phyloP scores from a whole-genome alignment of 1,140 invertebrate genomes.

The Globodera rostochiensis region DNA sequence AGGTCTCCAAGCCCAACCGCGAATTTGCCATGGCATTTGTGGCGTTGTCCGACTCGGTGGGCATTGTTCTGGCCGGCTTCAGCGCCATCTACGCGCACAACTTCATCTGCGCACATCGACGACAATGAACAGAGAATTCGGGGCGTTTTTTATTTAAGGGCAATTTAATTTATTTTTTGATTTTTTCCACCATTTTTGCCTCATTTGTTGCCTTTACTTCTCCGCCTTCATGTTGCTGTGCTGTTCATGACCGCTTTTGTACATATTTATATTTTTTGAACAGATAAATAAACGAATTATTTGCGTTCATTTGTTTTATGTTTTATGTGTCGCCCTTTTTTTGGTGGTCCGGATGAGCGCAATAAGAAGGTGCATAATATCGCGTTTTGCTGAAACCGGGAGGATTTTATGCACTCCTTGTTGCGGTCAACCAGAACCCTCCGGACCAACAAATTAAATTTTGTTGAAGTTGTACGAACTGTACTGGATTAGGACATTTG shows the following conservation, averaged over 20 bases:
- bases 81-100: constrained; percentile 46
- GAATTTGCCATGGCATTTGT: constrained; percentile 53
- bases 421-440: constrained; percentile 7
- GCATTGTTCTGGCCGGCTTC: constrained; percentile 51
- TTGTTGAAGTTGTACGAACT: too few species aligned
- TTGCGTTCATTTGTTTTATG: too few species aligned
- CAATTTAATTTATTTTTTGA: neutral
- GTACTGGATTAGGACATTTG: too few species aligned
- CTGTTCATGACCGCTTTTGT: too few species aligned
- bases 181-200: too few species aligned
- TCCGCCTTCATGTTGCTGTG: too few species aligned
- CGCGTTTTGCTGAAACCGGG: constrained; percentile 1
- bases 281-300: neutral
- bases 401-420: constrained; percentile 34
- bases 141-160: neutral
- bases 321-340: neutral
- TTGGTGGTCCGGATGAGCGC: neutral
- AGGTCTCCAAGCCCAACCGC: constrained; percentile 37
- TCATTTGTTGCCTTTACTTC: too few species aligned
- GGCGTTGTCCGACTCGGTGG: constrained; percentile 46
- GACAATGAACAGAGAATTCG: neutral
- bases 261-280: neutral
- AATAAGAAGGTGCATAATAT: constrained; percentile 38
- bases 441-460: too few species aligned
- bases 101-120: constrained; percentile 45